A percentile compares a stretch with the other conserved stretches of the same genome.
Evolutionary conservation across 2,888 invertebrate genomes (phyloP).

Genomic region (Diarsia brunnea): DNA sequence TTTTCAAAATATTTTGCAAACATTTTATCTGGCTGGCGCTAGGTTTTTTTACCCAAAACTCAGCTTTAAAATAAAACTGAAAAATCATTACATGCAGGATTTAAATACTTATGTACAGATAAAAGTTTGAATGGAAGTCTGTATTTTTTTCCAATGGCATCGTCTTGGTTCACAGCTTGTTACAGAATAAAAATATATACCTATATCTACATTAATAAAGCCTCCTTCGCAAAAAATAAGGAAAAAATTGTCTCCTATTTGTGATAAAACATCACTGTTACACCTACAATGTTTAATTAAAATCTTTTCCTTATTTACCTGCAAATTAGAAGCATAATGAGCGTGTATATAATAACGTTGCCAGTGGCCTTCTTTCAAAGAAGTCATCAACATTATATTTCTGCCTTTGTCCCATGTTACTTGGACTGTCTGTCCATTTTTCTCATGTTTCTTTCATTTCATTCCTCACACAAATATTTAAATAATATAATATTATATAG

Average conservation of each 20-base stretch:
- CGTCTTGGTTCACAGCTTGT: neutral
- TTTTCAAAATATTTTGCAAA: neutral
- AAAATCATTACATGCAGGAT: neutral
- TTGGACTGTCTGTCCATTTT: neutral
- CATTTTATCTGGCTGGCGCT: neutral
- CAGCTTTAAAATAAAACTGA: neutral
- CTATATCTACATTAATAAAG: too few species aligned
- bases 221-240: neutral
- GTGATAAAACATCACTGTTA: neutral
- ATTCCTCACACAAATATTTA: neutral
- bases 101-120: too few species aligned
- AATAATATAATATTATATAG: too few species aligned
- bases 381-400: neutral
- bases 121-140: neutral
- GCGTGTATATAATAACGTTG: neutral
- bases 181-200: neutral
- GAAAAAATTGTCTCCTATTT: neutral
- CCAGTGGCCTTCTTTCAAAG: neutral
- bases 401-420: neutral
- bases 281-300: neutral
- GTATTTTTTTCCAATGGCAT: neutral
- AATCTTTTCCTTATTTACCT: slow-evolving; percentile 24
- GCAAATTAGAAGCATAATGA: neutral
- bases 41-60: neutral
- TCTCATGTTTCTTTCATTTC: neutral